Evolutionary conservation across 2,113 vertebrate genomes (phyloP).

Genomic region (Mobula hypostoma): DNA sequence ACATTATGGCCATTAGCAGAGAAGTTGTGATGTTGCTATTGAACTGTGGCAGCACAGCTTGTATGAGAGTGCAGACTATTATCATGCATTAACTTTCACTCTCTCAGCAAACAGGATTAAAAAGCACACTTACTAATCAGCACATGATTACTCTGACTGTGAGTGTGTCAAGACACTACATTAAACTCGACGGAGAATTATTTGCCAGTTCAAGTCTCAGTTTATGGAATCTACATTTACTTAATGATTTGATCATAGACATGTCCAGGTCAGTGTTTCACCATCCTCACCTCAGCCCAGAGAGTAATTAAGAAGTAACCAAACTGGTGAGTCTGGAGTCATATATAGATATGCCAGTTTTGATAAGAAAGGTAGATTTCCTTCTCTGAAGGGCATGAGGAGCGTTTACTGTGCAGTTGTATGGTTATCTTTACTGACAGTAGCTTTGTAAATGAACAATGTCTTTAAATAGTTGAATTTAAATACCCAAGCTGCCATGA

Average conservation of each 20-base stretch:
- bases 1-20: background rate
- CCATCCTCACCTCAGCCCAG: too few species aligned
- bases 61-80: background rate
- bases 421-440: too few species aligned
- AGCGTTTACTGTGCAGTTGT: too few species aligned
- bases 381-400: too few species aligned
- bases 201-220: slow-evolving; percentile 16
- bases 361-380: too few species aligned
- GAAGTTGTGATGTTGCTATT: slow-evolving; percentile 11
- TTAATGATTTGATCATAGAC: background rate
- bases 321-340: too few species aligned
- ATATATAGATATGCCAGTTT: too few species aligned
- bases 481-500: too few species aligned
- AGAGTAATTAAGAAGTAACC: too few species aligned
- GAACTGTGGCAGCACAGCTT: slow-evolving; percentile 2
- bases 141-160: background rate
- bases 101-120: slow-evolving; percentile 32
- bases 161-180: background rate
- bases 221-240: background rate
- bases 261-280: background rate
- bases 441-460: too few species aligned
- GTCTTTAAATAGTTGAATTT: too few species aligned
- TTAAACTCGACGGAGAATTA: slow-evolving; percentile 5
- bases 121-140: background rate
- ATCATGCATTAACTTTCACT: background rate